Evolutionary conservation across 2,113 vertebrate genomes (phyloP).

Genomic region (Saccopteryx leptura): DNA sequence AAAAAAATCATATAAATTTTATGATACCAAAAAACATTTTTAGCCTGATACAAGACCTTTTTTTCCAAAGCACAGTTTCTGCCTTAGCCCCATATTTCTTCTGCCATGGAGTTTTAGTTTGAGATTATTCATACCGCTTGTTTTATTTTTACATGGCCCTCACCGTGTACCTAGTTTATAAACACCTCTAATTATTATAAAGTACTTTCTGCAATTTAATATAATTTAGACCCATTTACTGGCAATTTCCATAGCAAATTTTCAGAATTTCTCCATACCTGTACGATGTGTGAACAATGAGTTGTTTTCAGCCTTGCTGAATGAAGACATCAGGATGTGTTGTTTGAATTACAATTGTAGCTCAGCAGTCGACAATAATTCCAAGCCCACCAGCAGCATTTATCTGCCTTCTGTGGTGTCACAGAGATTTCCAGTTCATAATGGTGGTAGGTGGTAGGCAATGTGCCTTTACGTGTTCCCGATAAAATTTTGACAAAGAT

Average conservation of each 20-base stretch:
- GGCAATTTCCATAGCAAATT: not conserved
- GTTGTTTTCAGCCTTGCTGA: not conserved
- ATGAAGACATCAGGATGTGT: not conserved
- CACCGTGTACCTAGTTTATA: not conserved
- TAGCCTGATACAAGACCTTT: not conserved
- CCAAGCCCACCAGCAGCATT: not conserved
- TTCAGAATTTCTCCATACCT: not conserved
- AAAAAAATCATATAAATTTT: not conserved
- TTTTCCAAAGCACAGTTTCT: not conserved
- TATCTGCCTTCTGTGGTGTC: not conserved
- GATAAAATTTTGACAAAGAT: not conserved
- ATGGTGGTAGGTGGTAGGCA: not conserved
- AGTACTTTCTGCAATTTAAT: not conserved
- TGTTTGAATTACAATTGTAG: slow-evolving; percentile 12
- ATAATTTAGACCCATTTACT: not conserved
- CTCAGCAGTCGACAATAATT: not conserved
- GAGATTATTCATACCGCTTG: not conserved
- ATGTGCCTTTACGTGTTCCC: not conserved
- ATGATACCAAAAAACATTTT: not conserved
- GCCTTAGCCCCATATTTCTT: not conserved
- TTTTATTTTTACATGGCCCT: not conserved
- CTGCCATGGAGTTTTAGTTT: not conserved
- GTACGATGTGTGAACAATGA: not conserved
- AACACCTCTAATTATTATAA: slow-evolving; percentile 20
- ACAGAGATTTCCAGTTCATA: not conserved